Conservation (phyloP, 2,888 invertebrate species). For the Polietes domitor region DNA sequence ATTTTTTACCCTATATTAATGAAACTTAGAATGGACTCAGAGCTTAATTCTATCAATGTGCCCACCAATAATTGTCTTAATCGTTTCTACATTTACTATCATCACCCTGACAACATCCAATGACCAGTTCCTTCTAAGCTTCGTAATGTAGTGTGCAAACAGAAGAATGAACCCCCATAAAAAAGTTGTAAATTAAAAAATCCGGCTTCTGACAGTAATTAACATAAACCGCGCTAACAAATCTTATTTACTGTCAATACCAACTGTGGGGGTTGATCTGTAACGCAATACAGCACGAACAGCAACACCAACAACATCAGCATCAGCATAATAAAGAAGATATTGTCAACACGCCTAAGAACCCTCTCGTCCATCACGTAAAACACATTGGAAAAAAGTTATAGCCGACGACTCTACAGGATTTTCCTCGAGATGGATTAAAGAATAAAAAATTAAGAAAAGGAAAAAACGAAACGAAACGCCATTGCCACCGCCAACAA, state of each 20-base stretch:
- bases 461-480: constrained; percentile 10
- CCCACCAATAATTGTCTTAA: too few species aligned
- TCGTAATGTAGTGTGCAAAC: neutral
- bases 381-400: constrained; percentile 44
- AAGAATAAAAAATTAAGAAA: constrained; percentile 32
- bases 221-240: constrained; percentile 72
- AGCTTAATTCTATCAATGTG: too few species aligned
- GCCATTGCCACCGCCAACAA: neutral
- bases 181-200: constrained; percentile 62
- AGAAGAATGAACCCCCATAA: neutral
- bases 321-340: constrained; percentile 62
- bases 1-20: too few species aligned
- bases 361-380: constrained; percentile 30
- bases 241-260: constrained; percentile 70
- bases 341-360: constrained; percentile 55
- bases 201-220: constrained; percentile 70
- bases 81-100: too few species aligned
- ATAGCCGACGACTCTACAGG: constrained; percentile 14
- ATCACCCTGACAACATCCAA: too few species aligned
- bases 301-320: constrained; percentile 34
- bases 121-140: neutral
- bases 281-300: constrained; percentile 37
- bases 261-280: constrained; percentile 39
- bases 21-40: too few species aligned
- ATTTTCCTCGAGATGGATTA: constrained; percentile 47